phyloP scores from a whole-genome alignment of 2,113 vertebrate species.

The Eudyptes chrysolophus region DNA sequence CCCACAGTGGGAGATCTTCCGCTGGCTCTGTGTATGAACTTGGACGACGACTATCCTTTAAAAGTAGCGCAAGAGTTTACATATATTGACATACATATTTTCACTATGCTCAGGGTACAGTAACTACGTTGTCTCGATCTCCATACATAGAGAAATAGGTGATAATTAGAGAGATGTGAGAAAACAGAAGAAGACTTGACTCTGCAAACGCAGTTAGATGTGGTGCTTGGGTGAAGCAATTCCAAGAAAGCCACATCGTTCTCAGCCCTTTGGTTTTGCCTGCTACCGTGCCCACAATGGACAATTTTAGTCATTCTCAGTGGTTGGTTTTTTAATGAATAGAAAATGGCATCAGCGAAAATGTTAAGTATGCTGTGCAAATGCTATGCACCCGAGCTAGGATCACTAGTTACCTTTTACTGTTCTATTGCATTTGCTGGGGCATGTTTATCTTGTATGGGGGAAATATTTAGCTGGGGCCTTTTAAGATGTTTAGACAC shows the following conservation, averaged over 20 bases:
- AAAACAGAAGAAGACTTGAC: not conserved
- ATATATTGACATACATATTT: not conserved
- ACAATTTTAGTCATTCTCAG: not conserved
- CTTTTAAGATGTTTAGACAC: not conserved
- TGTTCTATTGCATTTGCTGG: not conserved
- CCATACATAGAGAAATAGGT: not conserved
- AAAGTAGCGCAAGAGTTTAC: not conserved
- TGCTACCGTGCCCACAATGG: not conserved
- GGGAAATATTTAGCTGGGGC: not conserved
- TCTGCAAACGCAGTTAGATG: not conserved
- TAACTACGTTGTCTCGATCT: not conserved
- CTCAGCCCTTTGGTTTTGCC: not conserved
- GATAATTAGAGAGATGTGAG: not conserved
- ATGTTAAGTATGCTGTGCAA: not conserved
- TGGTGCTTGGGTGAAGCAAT: not conserved
- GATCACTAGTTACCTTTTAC: not conserved
- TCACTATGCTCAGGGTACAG: not conserved
- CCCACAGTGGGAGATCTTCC: not conserved
- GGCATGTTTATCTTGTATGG: not conserved
- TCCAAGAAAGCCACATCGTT: not conserved
- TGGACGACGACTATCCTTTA: not conserved
- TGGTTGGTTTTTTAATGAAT: not conserved
- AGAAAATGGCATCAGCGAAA: not conserved
- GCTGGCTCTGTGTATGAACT: not conserved
- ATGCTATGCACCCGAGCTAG: accelerated